A percentile compares a stretch with the other conserved stretches of the same genome.
Evolutionary conservation across 1,140 invertebrate species (phyloP).

Genomic region (Papilio glaucus): DNA sequence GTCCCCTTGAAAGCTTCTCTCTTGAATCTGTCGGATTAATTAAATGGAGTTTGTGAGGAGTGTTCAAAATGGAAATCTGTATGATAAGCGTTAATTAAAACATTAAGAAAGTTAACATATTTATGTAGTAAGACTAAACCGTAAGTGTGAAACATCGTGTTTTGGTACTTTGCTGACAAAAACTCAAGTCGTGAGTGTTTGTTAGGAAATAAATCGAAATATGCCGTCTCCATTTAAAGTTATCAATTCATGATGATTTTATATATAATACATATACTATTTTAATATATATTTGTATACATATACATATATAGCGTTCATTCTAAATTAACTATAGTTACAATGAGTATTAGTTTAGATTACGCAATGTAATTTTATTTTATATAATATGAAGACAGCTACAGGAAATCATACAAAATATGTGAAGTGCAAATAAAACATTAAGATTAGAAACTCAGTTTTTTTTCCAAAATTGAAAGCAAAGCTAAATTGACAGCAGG

Average conservation of each 20-base stretch:
- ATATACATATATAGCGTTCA: too few relatives aligned
- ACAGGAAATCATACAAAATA: not conserved
- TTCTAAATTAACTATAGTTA: too few relatives aligned
- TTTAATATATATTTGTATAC: too few relatives aligned
- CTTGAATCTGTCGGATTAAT: too few relatives aligned
- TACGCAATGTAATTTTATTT: not conserved
- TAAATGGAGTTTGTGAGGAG: not conserved
- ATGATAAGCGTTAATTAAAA: not conserved
- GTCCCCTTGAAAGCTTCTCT: too few relatives aligned
- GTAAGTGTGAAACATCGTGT: too few relatives aligned
- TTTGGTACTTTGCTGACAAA: too few relatives aligned
- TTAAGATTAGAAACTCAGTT: not conserved
- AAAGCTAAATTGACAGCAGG: too few relatives aligned
- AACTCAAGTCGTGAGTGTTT: too few relatives aligned
- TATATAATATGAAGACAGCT: not conserved
- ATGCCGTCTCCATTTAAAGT: not conserved
- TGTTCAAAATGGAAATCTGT: not conserved
- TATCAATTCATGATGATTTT: not conserved
- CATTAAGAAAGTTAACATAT: not conserved
- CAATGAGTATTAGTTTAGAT: not conserved
- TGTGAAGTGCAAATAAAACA: slow-evolving; percentile 13
- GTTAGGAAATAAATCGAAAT: not conserved
- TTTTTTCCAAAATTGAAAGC: not conserved
- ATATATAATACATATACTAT: too few relatives aligned
- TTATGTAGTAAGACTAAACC: not conserved